phyloP scores from a whole-genome alignment of 2,113 vertebrate genomes.

The Paratilapia polleni region DNA sequence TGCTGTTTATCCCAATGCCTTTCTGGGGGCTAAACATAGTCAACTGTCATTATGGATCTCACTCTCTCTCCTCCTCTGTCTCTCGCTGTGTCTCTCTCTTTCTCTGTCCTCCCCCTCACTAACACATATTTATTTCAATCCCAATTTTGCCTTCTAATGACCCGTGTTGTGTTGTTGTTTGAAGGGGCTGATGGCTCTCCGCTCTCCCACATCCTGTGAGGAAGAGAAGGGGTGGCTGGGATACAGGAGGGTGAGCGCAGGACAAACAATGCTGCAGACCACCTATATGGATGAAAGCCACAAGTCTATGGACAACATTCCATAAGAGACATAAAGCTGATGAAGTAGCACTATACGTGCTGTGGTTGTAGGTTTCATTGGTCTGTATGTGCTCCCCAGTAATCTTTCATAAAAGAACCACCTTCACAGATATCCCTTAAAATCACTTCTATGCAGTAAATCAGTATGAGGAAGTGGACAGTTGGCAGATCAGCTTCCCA shows the following conservation, averaged over 20 bases:
- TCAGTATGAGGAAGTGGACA: slow-evolving; percentile 7
- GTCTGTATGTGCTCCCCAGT: background rate
- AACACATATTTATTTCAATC: slow-evolving; percentile 75
- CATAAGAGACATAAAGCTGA: slow-evolving; percentile 19
- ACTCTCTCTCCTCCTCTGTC: slow-evolving; percentile 45
- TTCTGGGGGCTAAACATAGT: slow-evolving; percentile 81
- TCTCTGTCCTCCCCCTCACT: slow-evolving; percentile 37
- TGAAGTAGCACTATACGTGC: background rate
- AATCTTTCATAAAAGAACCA: background rate
- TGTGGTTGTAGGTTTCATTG: background rate
- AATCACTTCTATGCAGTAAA: slow-evolving; percentile 7
- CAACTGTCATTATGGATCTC: slow-evolving; percentile 78
- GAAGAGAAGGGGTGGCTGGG: slow-evolving; percentile 48
- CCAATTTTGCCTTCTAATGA: slow-evolving; percentile 74
- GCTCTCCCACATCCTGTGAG: slow-evolving; percentile 74
- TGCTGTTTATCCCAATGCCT: slow-evolving; percentile 79
- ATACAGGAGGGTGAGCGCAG: slow-evolving; percentile 28
- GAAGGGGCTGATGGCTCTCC: slow-evolving; percentile 43
- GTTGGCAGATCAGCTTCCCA: background rate
- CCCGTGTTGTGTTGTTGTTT: slow-evolving; percentile 69
- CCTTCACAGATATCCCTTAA: background rate
- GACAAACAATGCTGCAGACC: slow-evolving; percentile 66
- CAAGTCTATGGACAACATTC: slow-evolving; percentile 31
- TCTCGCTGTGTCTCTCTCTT: background rate
- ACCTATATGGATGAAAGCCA: slow-evolving; percentile 75